phyloP scores from a whole-genome alignment of 1,140 invertebrate genomes.

The Planococcus citri region DNA sequence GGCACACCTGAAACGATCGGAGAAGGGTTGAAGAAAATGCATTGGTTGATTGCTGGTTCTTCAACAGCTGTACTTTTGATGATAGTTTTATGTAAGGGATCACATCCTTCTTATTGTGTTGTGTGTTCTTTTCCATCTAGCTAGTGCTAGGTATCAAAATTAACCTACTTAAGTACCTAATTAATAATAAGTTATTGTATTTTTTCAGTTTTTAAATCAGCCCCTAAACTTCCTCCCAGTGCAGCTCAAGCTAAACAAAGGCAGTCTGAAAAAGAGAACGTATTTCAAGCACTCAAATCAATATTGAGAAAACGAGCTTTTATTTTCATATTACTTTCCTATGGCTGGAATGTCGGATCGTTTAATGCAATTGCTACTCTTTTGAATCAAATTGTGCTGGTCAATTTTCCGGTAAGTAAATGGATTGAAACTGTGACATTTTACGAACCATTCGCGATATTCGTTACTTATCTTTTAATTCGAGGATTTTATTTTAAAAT shows the following conservation, averaged over 20 bases:
- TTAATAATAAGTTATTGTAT: too few relatives aligned
- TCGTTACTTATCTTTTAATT: too few relatives aligned
- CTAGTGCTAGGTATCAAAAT: too few relatives aligned
- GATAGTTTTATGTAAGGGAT: constrained; percentile 71
- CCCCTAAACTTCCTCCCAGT: constrained; percentile 65
- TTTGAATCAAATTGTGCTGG: constrained; percentile 44
- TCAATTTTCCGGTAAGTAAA: background rate
- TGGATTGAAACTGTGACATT: too few relatives aligned
- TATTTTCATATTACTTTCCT: constrained; percentile 64
- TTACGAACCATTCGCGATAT: too few relatives aligned
- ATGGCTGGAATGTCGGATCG: constrained; percentile 82
- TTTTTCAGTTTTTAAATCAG: constrained; percentile 63
- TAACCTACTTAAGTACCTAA: too few relatives aligned
- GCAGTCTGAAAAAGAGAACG: constrained; percentile 35
- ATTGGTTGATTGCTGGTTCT: constrained; percentile 43
- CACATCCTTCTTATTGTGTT: too few relatives aligned
- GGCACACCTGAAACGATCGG: constrained; percentile 35
- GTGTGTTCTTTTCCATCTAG: too few relatives aligned
- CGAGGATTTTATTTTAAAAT: too few relatives aligned
- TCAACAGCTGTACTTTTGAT: constrained; percentile 61
- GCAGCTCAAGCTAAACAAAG: constrained; percentile 50
- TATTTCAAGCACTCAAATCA: constrained; percentile 29
- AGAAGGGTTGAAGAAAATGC: constrained; percentile 40
- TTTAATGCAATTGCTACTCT: constrained; percentile 90
- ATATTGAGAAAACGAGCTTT: constrained; percentile 63